Evolutionary conservation across 2,797 vertebrate species (phyloP).

Genomic region (Tapirus indicus): DNA sequence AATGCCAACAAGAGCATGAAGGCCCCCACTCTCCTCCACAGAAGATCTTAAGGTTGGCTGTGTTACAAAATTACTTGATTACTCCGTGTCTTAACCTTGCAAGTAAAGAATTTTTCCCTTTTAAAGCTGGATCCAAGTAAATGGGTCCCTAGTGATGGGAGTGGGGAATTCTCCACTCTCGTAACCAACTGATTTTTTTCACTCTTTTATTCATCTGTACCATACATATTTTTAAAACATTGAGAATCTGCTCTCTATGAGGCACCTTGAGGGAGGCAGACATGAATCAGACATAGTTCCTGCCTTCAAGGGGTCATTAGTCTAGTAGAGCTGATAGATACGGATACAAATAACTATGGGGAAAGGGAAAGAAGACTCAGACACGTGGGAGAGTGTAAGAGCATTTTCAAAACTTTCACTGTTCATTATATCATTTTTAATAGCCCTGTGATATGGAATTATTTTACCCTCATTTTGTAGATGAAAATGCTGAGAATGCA

Average conservation of each 20-base stretch:
- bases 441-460: neutral
- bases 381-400: neutral
- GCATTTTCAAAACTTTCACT: neutral
- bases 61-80: neutral
- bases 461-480: neutral
- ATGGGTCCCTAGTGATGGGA: neutral
- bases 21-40: neutral
- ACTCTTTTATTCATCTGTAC: neutral
- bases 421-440: neutral
- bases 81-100: neutral
- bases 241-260: neutral
- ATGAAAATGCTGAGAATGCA: neutral
- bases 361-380: neutral
- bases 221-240: neutral
- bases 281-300: neutral
- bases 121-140: conserved; percentile 24
- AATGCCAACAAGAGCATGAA: neutral
- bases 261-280: neutral
- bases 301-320: neutral
- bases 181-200: conserved; percentile 26
- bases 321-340: neutral
- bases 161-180: neutral
- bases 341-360: neutral
- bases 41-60: neutral
- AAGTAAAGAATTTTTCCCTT: neutral